A percentile compares a stretch with the other conserved stretches of the same genome.
phyloP scores from a whole-genome alignment of 2,113 vertebrate species.

The Crotophaga sulcirostris region DNA sequence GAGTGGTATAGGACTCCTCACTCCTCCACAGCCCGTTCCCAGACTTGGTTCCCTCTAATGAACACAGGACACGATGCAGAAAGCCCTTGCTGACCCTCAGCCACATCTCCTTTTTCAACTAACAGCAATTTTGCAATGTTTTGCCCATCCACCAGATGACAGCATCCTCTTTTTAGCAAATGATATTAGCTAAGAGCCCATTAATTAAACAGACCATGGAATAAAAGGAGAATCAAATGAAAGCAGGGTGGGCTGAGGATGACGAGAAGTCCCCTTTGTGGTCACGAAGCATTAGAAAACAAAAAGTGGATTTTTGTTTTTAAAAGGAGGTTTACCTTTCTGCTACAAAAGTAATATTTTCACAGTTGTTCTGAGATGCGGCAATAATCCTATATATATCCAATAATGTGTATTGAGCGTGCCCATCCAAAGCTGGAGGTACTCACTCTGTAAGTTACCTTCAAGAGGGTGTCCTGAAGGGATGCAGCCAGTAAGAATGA shows the following conservation, averaged over 20 bases:
- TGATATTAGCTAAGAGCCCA: background rate
- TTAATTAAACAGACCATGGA: background rate
- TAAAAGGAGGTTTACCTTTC: background rate
- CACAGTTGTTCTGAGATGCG: background rate
- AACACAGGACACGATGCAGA: background rate
- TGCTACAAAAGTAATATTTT: background rate
- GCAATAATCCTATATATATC: rapidly evolving
- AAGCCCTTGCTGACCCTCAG: background rate
- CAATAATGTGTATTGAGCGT: rapidly evolving
- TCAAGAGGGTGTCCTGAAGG: background rate
- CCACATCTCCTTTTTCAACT: background rate
- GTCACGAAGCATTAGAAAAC: background rate
- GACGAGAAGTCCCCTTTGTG: background rate
- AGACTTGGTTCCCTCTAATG: background rate
- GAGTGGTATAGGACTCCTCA: rapidly evolving
- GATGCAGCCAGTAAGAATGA: background rate
- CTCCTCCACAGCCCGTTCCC: background rate
- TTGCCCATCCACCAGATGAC: background rate
- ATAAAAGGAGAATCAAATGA: background rate
- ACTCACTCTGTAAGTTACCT: background rate
- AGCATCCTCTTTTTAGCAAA: background rate
- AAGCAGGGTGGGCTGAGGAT: background rate
- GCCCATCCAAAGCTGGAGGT: background rate
- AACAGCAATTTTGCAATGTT: background rate
- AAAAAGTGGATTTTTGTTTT: background rate